Percentiles rank a stretch among this genome's conserved stretches.
phyloP scores from a whole-genome alignment of 2,888 invertebrate genomes.

The Elegia similella region DNA sequence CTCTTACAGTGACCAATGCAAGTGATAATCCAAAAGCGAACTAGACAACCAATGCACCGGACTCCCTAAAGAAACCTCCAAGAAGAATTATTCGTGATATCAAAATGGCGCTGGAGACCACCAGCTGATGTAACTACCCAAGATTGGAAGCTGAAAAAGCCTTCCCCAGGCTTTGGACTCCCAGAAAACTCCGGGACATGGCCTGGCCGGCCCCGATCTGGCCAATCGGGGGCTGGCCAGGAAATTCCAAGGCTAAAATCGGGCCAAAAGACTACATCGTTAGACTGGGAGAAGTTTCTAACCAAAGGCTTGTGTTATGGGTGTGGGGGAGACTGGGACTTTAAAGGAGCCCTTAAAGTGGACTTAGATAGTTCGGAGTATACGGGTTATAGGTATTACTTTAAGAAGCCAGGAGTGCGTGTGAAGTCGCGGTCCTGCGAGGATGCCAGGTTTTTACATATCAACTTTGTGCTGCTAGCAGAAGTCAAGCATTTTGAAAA shows the following conservation, averaged over 20 bases:
- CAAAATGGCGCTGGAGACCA: slow-evolving; percentile 74
- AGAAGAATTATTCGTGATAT: slow-evolving; percentile 74
- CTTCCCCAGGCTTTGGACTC: slow-evolving; percentile 47
- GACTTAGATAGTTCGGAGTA: slow-evolving; percentile 72
- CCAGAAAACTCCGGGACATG: slow-evolving; percentile 62
- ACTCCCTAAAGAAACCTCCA: slow-evolving; percentile 43
- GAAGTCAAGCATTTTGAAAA: slow-evolving; percentile 84
- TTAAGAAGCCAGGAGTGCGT: slow-evolving; percentile 63
- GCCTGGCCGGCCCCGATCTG: slow-evolving; percentile 71
- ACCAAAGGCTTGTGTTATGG: slow-evolving; percentile 70
- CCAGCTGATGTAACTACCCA: slow-evolving; percentile 67
- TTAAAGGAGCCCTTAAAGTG: slow-evolving; percentile 67
- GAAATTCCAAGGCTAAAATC: slow-evolving; percentile 20
- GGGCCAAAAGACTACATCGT: slow-evolving; percentile 11
- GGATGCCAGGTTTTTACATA: slow-evolving; percentile 84
- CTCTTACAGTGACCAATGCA: slow-evolving; percentile 24
- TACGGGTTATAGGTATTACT: slow-evolving; percentile 74
- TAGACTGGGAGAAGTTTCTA: slow-evolving; percentile 57
- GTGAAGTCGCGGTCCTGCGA: slow-evolving; percentile 73
- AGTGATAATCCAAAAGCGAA: slow-evolving; percentile 21
- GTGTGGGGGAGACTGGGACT: slow-evolving; percentile 73
- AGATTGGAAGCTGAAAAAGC: slow-evolving; percentile 77
- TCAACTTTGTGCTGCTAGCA: slow-evolving; percentile 83
- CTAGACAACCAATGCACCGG: slow-evolving; percentile 37
- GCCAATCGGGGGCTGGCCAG: slow-evolving; percentile 57